phyloP scores from a whole-genome alignment of 2,797 vertebrate genomes.

The Mycteria americana region DNA sequence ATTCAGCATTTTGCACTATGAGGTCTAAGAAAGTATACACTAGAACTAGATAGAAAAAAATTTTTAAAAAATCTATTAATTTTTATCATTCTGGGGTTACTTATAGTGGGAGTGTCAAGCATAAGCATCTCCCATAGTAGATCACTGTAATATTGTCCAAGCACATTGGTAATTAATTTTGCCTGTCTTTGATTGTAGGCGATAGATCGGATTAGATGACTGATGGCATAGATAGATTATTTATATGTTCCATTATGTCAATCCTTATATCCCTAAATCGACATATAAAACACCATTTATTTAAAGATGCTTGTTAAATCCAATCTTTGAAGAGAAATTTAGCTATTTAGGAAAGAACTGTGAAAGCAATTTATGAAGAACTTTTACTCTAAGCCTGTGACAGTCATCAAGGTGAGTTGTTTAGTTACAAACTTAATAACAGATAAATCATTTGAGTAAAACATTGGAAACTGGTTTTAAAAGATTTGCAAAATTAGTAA shows the following conservation, averaged over 20 bases:
- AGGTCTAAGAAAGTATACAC: neutral
- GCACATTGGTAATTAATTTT: neutral
- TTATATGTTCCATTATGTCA: neutral
- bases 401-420: constrained; percentile 26
- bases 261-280: neutral
- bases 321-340: neutral
- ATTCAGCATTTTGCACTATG: neutral
- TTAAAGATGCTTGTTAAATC: constrained; percentile 34
- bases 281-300: neutral
- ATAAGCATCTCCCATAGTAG: neutral
- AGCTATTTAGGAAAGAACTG: neutral
- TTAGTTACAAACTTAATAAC: constrained; percentile 39
- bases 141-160: neutral
- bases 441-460: constrained; percentile 7
- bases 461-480: neutral
- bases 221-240: neutral
- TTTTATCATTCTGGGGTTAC: neutral
- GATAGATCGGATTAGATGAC: neutral
- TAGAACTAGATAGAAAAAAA: neutral
- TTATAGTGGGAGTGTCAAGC: neutral
- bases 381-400: neutral
- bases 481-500: neutral
- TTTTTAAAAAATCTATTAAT: neutral
- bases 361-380: neutral
- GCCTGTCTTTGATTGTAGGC: neutral